These are phyloP conservation scores for Epizoanthus illoricatus DNA, from an alignment of 92 coral and sea anemone genomes.

Conservation along the genomic window DNA sequence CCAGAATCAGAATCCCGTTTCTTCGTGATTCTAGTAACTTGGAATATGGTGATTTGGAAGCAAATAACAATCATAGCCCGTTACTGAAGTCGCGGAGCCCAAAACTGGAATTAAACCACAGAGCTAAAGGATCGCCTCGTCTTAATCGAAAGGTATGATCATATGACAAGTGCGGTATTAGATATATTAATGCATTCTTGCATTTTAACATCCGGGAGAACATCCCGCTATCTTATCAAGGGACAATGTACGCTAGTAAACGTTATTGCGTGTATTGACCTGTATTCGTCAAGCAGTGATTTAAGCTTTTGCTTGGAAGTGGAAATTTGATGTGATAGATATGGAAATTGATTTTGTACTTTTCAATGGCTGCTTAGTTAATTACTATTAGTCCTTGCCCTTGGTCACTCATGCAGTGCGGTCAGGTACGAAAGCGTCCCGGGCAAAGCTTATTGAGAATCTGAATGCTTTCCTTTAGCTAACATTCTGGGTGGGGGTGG, in stretches of 20 bases:
- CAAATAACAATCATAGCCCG: slow-evolving; percentile 10
- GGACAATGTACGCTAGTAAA: not conserved
- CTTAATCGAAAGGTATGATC: slow-evolving; percentile 4
- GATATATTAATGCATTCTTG: not conserved
- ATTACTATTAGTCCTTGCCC: not conserved
- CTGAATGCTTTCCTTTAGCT: too few relatives aligned
- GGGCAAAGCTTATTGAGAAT: too few relatives aligned
- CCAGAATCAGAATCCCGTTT: slow-evolving; percentile 20
- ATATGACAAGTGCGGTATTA: not conserved
- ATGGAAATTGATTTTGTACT: not conserved
- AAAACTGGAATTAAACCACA: not conserved
- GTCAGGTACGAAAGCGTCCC: not conserved
- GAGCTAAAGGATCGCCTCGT: not conserved
- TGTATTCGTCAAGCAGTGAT: not conserved
- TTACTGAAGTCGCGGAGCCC: slow-evolving; percentile 6
- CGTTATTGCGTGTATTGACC: not conserved
- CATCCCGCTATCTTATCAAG: not conserved
- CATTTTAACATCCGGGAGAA: too few relatives aligned
- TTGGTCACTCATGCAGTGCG: not conserved
- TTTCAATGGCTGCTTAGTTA: not conserved
- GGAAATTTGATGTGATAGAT: not conserved
- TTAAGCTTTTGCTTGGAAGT: not conserved
- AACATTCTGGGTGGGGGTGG: too few relatives aligned
- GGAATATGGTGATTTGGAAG: slow-evolving; percentile 8
- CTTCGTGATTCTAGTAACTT: slow-evolving; percentile 15